Evolutionary conservation across 2,797 vertebrate genomes (phyloP), one percentile per base, ranked within the genome.

Genomic region (Monodelphis domestica): DNA sequence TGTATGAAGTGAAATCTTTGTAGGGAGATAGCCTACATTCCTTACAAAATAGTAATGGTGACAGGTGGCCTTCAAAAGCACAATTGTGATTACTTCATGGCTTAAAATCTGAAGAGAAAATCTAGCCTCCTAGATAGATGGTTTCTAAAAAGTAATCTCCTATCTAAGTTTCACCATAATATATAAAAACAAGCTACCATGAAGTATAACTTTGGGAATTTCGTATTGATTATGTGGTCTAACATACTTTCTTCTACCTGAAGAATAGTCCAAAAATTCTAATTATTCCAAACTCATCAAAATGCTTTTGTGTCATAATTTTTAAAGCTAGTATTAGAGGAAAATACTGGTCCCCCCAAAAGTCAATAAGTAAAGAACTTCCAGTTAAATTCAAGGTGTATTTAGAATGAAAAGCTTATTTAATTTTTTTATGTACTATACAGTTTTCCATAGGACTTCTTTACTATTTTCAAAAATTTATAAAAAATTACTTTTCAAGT

Each of bases 291-390:
- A 54, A 70, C 87, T 53, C 87, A n/a, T 78, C 90, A 93, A 63
- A 93, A 63, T 90, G 90, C 45, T 53, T 96, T 91, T 90, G 63
- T 54, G 56, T 92, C 4, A 30, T 3, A 21, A 0, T 92, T 95
- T 93, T 89, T 92, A 96, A 96, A n/a, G 92, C 89, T 93, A 91
- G 53, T 0, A 91, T 70, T 93, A 93, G 55, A 38, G 90, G 7
- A 5, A 89, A 96, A 59, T 54, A 91, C 2, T n/a, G 0, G 4
- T 9, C 0, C 21, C 38, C 24, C 55, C 6, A 55, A 38, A 45
- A 84, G 70, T 9, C 93, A 96, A 97, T 97, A 96, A 33, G 84
- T 88, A 93, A 84, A 52, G 88, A 95, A 95, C 5, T 97, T 96
- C 2, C 17, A 28, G 6, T 9, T 88, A 96, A 90, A 26, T 95